Evolutionary conservation across 2,797 vertebrate genomes (phyloP).

Genomic region (Triplophysa yarkandensis): DNA sequence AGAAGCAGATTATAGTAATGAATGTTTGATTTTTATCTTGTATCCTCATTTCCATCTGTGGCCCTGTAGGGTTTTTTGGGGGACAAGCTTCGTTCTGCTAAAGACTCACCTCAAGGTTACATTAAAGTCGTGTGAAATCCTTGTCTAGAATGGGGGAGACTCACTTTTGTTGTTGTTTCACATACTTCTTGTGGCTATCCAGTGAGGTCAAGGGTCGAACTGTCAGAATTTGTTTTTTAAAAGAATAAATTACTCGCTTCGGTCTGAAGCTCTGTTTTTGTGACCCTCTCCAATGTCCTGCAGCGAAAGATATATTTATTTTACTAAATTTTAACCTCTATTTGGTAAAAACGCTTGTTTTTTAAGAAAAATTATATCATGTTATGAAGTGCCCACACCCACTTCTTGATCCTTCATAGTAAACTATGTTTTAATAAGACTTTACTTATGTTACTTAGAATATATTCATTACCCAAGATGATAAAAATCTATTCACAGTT

Average conservation of each 20-base stretch:
- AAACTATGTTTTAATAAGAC: conserved; percentile 11
- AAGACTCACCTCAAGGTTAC: conserved; percentile 66
- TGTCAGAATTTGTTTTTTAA: conserved; percentile 16
- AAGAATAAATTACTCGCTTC: background rate
- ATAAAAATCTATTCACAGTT: conserved; percentile 25
- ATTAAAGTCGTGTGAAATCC: conserved; percentile 8
- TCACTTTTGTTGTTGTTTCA: conserved; percentile 1
- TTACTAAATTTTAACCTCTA: conserved; percentile 66
- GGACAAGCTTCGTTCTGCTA: conserved; percentile 72
- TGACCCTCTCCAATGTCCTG: conserved; percentile 67
- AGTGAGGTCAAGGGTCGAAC: conserved; percentile 23
- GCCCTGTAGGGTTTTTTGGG: conserved; percentile 60
- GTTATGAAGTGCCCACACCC: conserved; percentile 59
- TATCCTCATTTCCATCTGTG: conserved; percentile 77
- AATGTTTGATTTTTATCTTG: conserved; percentile 73
- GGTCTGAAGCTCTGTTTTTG: conserved; percentile 8
- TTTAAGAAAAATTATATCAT: conserved; percentile 64
- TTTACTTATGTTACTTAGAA: background rate
- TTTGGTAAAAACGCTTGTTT: conserved; percentile 74
- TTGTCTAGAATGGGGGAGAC: conserved; percentile 42
- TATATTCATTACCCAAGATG: conserved; percentile 13
- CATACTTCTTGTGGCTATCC: conserved; percentile 10
- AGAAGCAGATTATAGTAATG: conserved; percentile 66
- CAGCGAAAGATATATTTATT: conserved; percentile 70
- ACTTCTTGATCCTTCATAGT: conserved; percentile 39